Conservation (phyloP, 2,888 invertebrate genomes). For the Pristionchus arcanus region DNA sequence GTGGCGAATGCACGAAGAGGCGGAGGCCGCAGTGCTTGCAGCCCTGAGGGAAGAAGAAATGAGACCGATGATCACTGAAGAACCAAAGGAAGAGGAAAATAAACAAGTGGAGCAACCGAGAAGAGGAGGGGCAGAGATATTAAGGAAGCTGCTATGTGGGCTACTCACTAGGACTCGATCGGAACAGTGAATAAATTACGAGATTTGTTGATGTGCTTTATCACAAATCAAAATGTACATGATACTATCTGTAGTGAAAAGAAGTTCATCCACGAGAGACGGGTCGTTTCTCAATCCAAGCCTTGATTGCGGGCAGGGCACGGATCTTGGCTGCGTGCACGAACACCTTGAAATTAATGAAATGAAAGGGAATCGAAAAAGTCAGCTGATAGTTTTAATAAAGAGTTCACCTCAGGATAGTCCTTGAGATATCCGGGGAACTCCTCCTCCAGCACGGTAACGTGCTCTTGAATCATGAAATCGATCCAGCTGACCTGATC, state of each 20-base stretch:
- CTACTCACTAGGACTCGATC: not conserved
- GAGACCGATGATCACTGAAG: not conserved
- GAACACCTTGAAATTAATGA: not conserved
- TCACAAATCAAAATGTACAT: not conserved
- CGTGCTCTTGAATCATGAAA: constrained; percentile 42
- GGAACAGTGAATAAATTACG: not conserved
- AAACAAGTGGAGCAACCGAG: not conserved
- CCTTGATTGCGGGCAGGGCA: constrained; percentile 3
- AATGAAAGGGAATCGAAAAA: not conserved
- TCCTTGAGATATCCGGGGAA: constrained; percentile 43
- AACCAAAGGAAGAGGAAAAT: not conserved
- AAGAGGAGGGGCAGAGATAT: not conserved
- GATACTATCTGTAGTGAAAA: not conserved
- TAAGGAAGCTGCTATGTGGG: not conserved
- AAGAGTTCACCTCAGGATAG: constrained; percentile 1
- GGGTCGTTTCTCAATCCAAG: constrained; percentile 19
- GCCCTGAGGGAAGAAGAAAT: not conserved
- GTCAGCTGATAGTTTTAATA: not conserved
- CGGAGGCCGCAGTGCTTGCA: not conserved
- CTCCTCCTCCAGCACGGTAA: constrained; percentile 19
- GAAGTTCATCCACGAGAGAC: not conserved
- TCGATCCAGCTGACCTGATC: constrained; percentile 38
- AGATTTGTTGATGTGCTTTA: not conserved
- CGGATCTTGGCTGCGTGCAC: constrained; percentile 43
- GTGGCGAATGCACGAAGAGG: not conserved